These are phyloP conservation scores for Falco biarmicus DNA, from an alignment of 2,797 vertebrate species.

Conservation along the genomic window DNA sequence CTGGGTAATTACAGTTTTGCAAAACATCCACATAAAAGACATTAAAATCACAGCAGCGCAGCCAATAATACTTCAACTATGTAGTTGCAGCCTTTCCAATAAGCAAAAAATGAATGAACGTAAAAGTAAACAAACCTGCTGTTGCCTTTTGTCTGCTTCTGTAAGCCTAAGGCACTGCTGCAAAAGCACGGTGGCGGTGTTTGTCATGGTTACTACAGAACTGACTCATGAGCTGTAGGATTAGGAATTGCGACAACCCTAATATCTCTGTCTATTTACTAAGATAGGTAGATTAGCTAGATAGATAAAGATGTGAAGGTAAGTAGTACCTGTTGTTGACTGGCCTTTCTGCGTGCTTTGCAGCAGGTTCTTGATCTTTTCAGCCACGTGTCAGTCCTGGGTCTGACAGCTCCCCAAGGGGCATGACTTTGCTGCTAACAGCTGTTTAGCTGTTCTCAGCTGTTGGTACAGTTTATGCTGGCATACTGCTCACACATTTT, in stretches of 20 bases:
- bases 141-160: not conserved
- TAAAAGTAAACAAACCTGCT: not conserved
- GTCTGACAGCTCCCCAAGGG: not conserved
- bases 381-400: not conserved
- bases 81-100: not conserved
- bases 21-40: not conserved
- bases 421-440: not conserved
- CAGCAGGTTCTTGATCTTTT: not conserved
- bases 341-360: not conserved
- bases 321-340: not conserved
- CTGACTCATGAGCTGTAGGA: not conserved
- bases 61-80: not conserved
- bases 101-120: not conserved
- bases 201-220: not conserved
- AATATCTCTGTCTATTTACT: not conserved
- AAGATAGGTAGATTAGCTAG: not conserved
- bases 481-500: fast-evolving
- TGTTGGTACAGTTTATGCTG: not conserved
- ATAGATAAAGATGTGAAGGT: not conserved
- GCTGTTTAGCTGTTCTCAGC: not conserved
- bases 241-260: not conserved
- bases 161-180: not conserved
- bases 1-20: not conserved
- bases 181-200: not conserved
- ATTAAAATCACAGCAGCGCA: not conserved